These are phyloP conservation scores for Drosophila arizonae DNA, from an alignment of 1,140 invertebrate genomes.

Conservation along the genomic window DNA sequence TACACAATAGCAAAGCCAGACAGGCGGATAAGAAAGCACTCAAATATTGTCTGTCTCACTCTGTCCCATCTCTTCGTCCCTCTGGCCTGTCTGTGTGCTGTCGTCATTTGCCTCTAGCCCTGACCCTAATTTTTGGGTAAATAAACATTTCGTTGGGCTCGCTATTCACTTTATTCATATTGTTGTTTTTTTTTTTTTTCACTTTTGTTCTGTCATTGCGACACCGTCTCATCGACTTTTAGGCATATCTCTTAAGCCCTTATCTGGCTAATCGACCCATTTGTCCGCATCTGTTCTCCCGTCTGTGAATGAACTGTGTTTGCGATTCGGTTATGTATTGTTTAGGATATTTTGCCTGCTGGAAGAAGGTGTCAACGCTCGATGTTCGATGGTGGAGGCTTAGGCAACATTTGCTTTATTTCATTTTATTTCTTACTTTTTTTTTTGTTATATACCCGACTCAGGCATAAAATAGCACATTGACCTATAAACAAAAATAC, in stretches of 20 bases:
- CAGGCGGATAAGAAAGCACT: conserved; percentile 29
- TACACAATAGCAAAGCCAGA: conserved; percentile 39
- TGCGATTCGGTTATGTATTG: conserved; percentile 27
- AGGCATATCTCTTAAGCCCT: conserved; percentile 47
- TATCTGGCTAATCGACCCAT: conserved; percentile 55
- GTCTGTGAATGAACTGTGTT: conserved; percentile 45
- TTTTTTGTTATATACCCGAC: conserved; percentile 19
- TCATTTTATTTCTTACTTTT: not conserved
- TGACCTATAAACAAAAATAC: too few relatives aligned
- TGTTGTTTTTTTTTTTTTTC: conserved; percentile 19
- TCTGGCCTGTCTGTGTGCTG: conserved; percentile 23
- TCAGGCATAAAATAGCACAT: not conserved
- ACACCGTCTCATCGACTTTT: conserved; percentile 16
- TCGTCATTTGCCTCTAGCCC: conserved; percentile 59
- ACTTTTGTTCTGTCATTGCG: conserved; percentile 45
- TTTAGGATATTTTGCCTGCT: conserved; percentile 26
- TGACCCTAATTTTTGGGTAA: conserved; percentile 76
- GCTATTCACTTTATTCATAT: conserved; percentile 1
- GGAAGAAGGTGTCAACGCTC: conserved; percentile 63
- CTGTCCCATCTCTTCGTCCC: conserved; percentile 7
- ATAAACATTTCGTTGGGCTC: conserved; percentile 48
- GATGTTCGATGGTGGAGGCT: conserved; percentile 7
- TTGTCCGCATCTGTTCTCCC: conserved; percentile 6
- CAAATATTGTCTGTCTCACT: conserved; percentile 6
- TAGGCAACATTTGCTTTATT: conserved; percentile 5